phyloP scores from a whole-genome alignment of 2,797 vertebrate species.

The Neomorphus geoffroyi region DNA sequence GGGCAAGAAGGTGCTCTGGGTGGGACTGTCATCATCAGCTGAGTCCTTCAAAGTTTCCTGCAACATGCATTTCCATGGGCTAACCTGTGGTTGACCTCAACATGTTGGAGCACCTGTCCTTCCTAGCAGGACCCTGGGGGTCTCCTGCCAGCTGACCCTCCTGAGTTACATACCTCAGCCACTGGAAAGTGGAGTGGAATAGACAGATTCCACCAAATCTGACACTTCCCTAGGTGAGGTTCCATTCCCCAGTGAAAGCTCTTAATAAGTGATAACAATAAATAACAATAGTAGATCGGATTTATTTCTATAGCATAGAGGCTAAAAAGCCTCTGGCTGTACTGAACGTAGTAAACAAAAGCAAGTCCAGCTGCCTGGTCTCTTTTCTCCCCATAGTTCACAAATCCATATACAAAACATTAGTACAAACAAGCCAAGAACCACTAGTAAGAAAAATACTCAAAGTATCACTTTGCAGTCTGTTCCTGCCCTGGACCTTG shows the following conservation, averaged over 20 bases:
- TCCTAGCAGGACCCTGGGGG: not conserved
- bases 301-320: not conserved
- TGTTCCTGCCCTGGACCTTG: not conserved
- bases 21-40: not conserved
- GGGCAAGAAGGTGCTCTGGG: not conserved
- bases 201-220: fast-evolving
- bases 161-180: not conserved
- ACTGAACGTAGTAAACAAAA: not conserved
- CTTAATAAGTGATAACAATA: not conserved
- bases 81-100: not conserved
- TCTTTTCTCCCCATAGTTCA: not conserved
- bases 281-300: not conserved
- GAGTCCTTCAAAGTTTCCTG: not conserved
- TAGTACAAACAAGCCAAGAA: not conserved
- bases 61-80: not conserved
- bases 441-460: not conserved
- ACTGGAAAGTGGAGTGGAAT: not conserved
- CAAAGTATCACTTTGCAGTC: not conserved
- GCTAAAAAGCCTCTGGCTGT: not conserved
- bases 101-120: not conserved
- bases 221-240: not conserved
- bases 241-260: not conserved
- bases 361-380: not conserved
- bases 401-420: not conserved
- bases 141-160: not conserved